Evolutionary conservation across 1,140 invertebrate species (phyloP).

Genomic region (Drosophila aff.): DNA sequence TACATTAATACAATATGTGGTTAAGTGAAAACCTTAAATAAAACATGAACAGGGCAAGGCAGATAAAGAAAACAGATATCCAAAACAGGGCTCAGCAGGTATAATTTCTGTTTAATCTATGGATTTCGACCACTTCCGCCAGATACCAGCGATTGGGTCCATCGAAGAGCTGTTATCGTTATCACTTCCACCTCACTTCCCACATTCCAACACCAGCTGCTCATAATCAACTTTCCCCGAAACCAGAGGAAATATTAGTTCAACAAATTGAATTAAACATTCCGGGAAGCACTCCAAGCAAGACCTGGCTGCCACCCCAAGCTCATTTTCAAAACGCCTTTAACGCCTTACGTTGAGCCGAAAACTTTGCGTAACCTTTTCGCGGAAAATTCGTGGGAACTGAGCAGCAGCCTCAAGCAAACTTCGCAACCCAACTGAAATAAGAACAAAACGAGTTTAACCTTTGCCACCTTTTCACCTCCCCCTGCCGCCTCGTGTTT

Average conservation of each 20-base stretch:
- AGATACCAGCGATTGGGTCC: conserved; percentile 3
- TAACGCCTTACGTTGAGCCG: conserved; percentile 24
- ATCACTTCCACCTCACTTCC: conserved; percentile 28
- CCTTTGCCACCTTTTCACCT: conserved; percentile 32
- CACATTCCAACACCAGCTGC: conserved; percentile 27
- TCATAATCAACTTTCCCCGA: conserved; percentile 32
- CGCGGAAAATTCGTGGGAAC: conserved; percentile 33
- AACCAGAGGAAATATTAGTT: conserved; percentile 42
- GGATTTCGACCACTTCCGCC: conserved; percentile 12
- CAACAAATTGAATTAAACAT: conserved; percentile 63
- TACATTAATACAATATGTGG: neutral
- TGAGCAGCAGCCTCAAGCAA: conserved; percentile 40
- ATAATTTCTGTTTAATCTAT: conserved; percentile 11
- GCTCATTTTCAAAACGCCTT: conserved; percentile 24
- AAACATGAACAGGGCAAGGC: conserved; percentile 7
- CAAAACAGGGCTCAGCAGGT: conserved; percentile 16
- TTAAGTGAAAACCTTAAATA: neutral
- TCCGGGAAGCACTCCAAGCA: conserved; percentile 35
- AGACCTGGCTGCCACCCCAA: neutral
- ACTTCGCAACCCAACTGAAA: conserved; percentile 47
- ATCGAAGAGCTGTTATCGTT: conserved; percentile 26
- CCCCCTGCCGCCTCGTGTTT: conserved; percentile 5
- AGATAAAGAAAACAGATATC: conserved; percentile 17
- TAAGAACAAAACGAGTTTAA: conserved; percentile 54
- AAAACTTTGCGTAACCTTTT: conserved; percentile 63